Base-by-base conservation (phyloP, 92 coral and sea anemone species). In the Palythoa grandiflora region DNA sequence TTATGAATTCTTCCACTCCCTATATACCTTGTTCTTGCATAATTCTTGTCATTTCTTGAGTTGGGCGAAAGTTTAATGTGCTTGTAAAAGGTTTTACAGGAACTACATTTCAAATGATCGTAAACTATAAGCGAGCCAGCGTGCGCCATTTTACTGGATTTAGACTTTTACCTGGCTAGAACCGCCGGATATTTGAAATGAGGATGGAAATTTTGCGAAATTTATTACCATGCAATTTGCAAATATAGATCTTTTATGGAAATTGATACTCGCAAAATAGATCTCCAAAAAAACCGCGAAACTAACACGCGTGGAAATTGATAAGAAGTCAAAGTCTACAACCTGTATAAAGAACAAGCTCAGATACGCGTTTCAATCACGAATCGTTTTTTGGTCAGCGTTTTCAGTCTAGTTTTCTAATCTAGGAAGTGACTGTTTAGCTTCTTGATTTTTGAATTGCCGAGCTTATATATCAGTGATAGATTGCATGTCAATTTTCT, bases 111-210 rank as follows among this genome's bases (percentile, higher is more conserved):
- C 20, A 63, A 63, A 63, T 63, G 70, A 63, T 63, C 70, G 36
- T 63, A 63, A 75, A 75, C 60, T 36, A 36, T 37, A 73, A 36
- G 55, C 19, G n/a, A 47, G 47, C 47, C 57, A 75, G 60, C 60
- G 57, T 75, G 47, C 50, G 19, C 52, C 50, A 16, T 75, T 75
- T 48, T 75, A 75, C 79, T 44, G 79, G 38, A 35, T 70, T 35
- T 28, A 70, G 48, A 70, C 47, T 75, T 75, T 75, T 75, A 75
- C 79, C 20, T 44, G 79, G 37, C 79, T 75, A 37, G 79, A 44
- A 75, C 57, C n/a, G n/a, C 28, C 28, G 28, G 28, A 44, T 75
- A 75, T 75, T 75, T 75, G 70, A 63, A 63, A 63, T 63, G 37
- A 63, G 28, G 70, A 63, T 63, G 36, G 70, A 63, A 63, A 63